A percentile compares a stretch with the other conserved stretches of the same genome.
Conservation (phyloP, 1,140 invertebrate genomes). For the Augochlora pura region DNA sequence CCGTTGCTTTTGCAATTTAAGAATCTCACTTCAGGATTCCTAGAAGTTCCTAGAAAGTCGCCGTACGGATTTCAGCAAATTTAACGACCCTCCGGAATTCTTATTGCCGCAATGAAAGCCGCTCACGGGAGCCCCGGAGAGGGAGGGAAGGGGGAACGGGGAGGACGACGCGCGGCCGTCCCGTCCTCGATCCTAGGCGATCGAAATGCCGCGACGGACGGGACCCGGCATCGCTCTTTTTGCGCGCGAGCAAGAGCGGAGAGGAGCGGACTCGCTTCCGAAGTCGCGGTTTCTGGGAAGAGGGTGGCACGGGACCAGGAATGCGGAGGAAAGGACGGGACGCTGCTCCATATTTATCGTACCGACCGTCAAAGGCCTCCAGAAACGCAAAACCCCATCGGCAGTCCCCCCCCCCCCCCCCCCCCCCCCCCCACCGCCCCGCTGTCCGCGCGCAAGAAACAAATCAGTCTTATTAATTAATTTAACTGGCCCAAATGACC, state of each 20-base stretch:
- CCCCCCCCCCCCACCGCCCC: too few relatives aligned
- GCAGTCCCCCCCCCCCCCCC: not conserved
- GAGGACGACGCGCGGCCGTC: not conserved
- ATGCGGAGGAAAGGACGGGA: slow-evolving; percentile 52
- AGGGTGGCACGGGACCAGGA: slow-evolving; percentile 47
- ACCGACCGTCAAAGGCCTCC: slow-evolving; percentile 59
- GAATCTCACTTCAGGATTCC: slow-evolving; percentile 16
- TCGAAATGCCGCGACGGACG: slow-evolving; percentile 43
- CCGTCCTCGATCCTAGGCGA: slow-evolving; percentile 42
- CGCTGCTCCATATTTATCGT: slow-evolving; percentile 71
- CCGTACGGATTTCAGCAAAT: slow-evolving; percentile 35
- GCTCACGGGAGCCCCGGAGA: not conserved
- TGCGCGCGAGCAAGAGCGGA: slow-evolving; percentile 44
- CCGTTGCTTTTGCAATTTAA: not conserved
- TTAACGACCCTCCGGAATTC: slow-evolving; percentile 48
- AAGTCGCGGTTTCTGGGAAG: slow-evolving; percentile 77
- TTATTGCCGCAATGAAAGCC: slow-evolving; percentile 47
- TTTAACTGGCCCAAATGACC: slow-evolving; percentile 38
- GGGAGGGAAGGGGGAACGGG: too few relatives aligned
- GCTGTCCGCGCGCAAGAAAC: slow-evolving; percentile 14
- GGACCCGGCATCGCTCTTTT: slow-evolving; percentile 51
- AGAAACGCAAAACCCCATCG: slow-evolving; percentile 40
- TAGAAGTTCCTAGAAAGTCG: slow-evolving; percentile 48
- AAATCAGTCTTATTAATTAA: slow-evolving; percentile 64
- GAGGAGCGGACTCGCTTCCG: slow-evolving; percentile 63